Evolutionary conservation across 2,888 invertebrate species (phyloP).

Genomic region (Shargacucullia verbasci): DNA sequence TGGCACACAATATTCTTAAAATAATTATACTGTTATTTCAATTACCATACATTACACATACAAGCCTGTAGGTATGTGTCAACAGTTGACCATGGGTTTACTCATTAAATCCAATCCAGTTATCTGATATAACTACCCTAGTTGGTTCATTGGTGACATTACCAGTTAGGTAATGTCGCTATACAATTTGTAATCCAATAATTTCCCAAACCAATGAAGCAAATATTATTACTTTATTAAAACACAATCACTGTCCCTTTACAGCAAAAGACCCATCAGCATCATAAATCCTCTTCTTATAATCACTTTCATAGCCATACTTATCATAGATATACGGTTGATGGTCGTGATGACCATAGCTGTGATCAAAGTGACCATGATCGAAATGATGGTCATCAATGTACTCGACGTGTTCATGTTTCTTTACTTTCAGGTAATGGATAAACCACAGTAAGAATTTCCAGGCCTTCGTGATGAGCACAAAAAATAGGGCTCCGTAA

Average conservation of each 20-base stretch:
- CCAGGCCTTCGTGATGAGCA: constrained; percentile 77
- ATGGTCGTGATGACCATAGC: constrained; percentile 43
- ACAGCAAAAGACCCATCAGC: constrained; percentile 83
- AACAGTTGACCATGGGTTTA: too few species aligned
- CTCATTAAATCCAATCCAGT: too few species aligned
- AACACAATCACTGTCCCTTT: constrained; percentile 46
- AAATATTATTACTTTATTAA: background rate
- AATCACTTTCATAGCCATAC: constrained; percentile 33
- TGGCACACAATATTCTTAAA: background rate
- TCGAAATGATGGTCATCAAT: constrained; percentile 69
- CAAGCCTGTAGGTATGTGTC: too few species aligned
- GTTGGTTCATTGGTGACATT: too few species aligned
- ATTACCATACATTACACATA: too few species aligned
- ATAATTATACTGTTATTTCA: background rate
- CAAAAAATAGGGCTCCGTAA: constrained; percentile 79
- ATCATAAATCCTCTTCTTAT: constrained; percentile 72
- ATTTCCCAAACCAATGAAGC: background rate
- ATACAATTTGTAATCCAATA: background rate
- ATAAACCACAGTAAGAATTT: constrained; percentile 79
- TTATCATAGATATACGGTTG: constrained; percentile 50
- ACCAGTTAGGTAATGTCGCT: too few species aligned
- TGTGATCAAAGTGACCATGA: constrained; percentile 51
- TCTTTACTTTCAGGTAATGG: constrained; percentile 78
- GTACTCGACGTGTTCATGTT: constrained; percentile 70
- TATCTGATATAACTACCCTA: too few species aligned